These are phyloP conservation scores for Telmatochromis sp. DNA, from an alignment of 2,113 vertebrate species.

Conservation along the genomic window DNA sequence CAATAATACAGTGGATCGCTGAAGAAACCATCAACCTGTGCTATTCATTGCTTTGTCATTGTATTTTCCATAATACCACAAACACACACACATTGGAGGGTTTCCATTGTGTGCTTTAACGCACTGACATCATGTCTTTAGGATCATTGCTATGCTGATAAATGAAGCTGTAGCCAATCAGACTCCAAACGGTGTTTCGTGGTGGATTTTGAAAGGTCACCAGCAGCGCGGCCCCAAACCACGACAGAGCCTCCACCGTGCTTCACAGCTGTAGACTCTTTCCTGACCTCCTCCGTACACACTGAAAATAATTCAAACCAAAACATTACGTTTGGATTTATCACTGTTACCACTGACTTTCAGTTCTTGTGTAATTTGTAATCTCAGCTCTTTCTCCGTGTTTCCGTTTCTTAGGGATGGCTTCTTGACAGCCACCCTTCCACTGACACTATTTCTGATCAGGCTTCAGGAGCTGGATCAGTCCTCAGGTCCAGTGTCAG, in stretches of 20 bases:
- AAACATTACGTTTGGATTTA: background rate
- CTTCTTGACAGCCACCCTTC: background rate
- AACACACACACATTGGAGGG: background rate
- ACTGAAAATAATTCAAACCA: background rate
- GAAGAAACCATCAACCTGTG: background rate
- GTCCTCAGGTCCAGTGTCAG: background rate
- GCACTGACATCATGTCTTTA: background rate
- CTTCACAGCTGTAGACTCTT: background rate
- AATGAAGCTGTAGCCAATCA: background rate
- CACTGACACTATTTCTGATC: background rate
- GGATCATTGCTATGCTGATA: background rate
- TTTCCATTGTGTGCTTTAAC: background rate
- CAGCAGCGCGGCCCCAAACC: background rate
- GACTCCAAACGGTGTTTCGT: background rate
- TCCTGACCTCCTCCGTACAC: background rate
- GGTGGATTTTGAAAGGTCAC: background rate
- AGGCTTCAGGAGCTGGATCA: background rate
- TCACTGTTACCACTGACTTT: background rate
- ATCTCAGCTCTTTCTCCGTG: background rate
- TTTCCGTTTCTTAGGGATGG: background rate
- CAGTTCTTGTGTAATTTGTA: background rate
- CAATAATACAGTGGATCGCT: too few relatives aligned
- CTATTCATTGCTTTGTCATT: background rate
- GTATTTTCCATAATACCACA: background rate
- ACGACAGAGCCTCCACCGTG: background rate